Conservation (phyloP, 2,113 vertebrate species). For the Phylloscopus whistleri region DNA sequence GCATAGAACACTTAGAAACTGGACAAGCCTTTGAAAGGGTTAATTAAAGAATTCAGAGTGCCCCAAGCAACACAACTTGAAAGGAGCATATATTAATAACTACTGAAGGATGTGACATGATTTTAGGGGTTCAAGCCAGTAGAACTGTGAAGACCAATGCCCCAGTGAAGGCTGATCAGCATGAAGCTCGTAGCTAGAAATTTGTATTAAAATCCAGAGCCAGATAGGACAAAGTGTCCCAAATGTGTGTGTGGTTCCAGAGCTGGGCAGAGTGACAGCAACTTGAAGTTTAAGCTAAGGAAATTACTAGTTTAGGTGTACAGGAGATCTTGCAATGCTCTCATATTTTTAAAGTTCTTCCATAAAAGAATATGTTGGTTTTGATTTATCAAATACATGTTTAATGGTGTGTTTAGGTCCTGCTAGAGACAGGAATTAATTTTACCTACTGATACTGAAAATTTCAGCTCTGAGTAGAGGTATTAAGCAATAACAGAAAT, state of each 20-base stretch:
- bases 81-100: neutral
- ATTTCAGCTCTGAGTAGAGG: neutral
- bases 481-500: neutral
- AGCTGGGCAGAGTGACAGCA: neutral
- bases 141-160: neutral
- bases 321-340: neutral
- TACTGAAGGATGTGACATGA: neutral
- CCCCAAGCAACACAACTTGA: neutral
- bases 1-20: neutral
- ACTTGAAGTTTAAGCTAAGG: neutral
- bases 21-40: neutral
- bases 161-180: neutral
- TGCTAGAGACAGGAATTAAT: neutral
- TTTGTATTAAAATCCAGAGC: neutral
- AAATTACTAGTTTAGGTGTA: neutral
- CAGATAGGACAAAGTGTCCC: neutral
- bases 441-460: neutral
- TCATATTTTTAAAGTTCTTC: neutral
- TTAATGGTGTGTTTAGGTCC: neutral
- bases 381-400: neutral
- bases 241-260: neutral
- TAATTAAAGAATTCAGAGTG: neutral
- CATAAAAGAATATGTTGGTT: neutral
- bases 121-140: neutral
- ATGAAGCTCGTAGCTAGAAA: neutral